Evolutionary conservation across 2,797 vertebrate genomes (phyloP), one percentile per base, ranked within the genome.

Genomic region (Coendou prehensilis): DNA sequence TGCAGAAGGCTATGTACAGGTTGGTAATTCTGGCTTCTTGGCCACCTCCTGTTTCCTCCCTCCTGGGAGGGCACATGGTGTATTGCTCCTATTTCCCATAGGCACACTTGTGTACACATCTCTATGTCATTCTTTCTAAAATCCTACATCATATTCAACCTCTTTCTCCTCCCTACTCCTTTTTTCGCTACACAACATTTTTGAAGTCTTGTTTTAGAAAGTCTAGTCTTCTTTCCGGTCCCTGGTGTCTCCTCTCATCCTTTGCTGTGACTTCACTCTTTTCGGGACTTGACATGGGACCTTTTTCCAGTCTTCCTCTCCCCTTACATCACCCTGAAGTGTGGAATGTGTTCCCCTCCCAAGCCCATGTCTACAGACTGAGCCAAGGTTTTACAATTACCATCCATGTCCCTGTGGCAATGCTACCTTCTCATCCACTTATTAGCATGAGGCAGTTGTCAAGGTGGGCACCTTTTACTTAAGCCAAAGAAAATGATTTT

Each of bases 291-390:
- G 54, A 20, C 15, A n/a, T 2, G 8, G 20, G 15, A 47, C 5
- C 1, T 33, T 75, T 79, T 89, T 47, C 37, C 81, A 11, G 59
- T 79, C 26, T 33, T 45, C 26, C 37, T 54, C 23, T 5, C 15
- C 3, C 4, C 45, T 9, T 7, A 1, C 13, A 26, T 9, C 6
- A 5, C 8, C n/a, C 18, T 1, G 1, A 8, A 9, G 30, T 56
- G 26, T 83, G 28, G 26, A 47, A 9, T 83, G 41, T 64, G 59
- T 18, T 20, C 15, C 47, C 2, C 14, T 5, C 33, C n/a, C 57
- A 86, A 67, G 41, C 30, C 5, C 69, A 47, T 67, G 6, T 41
- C 30, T 81, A n/a, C 28, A 41, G 37, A 75, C 23, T 23, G 1
- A 20, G 54, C 7, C 20, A 82, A 52, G n/a, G 5, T 71, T 33